A percentile compares a stretch with the other conserved stretches of the same genome.
Conservation (phyloP, 2,797 vertebrate species). For the Gymnothorax javanicus region DNA sequence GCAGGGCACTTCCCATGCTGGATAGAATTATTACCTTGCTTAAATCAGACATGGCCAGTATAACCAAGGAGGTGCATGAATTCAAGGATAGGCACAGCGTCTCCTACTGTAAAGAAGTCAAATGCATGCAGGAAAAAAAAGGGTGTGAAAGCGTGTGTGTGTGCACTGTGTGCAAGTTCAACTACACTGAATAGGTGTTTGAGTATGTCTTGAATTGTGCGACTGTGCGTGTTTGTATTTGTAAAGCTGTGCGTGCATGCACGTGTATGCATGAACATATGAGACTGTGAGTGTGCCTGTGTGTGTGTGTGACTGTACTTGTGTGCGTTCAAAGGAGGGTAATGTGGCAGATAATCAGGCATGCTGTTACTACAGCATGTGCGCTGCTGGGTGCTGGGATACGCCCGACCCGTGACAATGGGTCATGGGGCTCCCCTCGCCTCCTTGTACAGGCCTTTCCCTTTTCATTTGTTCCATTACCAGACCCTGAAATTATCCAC, state of each 20-base stretch:
- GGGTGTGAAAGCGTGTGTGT: not conserved
- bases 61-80: no score
- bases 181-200: not conserved
- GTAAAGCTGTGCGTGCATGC: not conserved
- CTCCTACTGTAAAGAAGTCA: no score
- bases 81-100: no score
- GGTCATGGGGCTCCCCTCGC: slow-evolving; percentile 7
- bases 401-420: not conserved
- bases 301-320: not conserved
- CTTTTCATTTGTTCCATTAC: slow-evolving; percentile 28
- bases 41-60: no score
- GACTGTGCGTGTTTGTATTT: not conserved
- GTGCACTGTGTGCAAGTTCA: not conserved
- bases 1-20: no score
- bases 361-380: not conserved
- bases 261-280: not conserved
- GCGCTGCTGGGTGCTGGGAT: slow-evolving; percentile 2
- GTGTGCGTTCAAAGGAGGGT: not conserved
- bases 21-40: no score
- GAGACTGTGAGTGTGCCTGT: not conserved
- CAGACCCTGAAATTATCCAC: slow-evolving; percentile 16
- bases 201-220: not conserved
- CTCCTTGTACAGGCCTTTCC: not conserved
- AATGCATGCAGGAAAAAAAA: no score
- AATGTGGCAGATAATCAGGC: slow-evolving; percentile 10